These are phyloP conservation scores for Aromia moschata DNA, from an alignment of 2,888 invertebrate genomes.

Conservation along the genomic window DNA sequence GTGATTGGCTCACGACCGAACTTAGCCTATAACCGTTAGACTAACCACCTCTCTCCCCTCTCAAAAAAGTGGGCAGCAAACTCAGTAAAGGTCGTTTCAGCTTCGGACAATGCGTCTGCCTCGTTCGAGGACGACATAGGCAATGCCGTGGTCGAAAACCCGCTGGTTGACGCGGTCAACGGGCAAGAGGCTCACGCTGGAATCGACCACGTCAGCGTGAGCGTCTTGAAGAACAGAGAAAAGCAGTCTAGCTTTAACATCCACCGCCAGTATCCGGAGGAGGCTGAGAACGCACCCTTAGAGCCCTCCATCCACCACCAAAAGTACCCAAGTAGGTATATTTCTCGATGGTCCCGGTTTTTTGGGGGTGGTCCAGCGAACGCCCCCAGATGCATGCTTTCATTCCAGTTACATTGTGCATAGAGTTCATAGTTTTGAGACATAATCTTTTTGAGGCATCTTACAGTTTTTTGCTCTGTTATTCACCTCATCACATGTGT, in stretches of 20 bases:
- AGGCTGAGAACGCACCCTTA: constrained; percentile 45
- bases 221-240: constrained; percentile 61
- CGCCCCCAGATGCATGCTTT: constrained; percentile 19
- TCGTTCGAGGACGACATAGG: constrained; percentile 66
- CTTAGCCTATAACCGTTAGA: constrained; percentile 30
- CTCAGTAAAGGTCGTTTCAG: constrained; percentile 71
- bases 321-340: constrained; percentile 61
- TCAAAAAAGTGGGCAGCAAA: constrained; percentile 62
- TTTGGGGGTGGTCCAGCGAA: neutral
- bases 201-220: constrained; percentile 62
- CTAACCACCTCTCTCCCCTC: constrained; percentile 24
- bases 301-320: constrained; percentile 55
- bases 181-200: constrained; percentile 65
- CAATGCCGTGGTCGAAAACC: constrained; percentile 66
- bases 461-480: too few relatives aligned
- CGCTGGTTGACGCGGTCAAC: constrained; percentile 68
- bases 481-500: too few relatives aligned
- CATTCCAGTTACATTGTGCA: neutral
- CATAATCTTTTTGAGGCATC: too few relatives aligned
- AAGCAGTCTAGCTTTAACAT: constrained; percentile 49
- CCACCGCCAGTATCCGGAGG: constrained; percentile 55
- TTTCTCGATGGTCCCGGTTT: neutral
- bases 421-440: neutral
- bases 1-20: constrained; percentile 33
- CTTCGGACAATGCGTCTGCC: constrained; percentile 67